Evolutionary conservation across 2,888 invertebrate genomes (phyloP).

Genomic region (Lamproptera curius): DNA sequence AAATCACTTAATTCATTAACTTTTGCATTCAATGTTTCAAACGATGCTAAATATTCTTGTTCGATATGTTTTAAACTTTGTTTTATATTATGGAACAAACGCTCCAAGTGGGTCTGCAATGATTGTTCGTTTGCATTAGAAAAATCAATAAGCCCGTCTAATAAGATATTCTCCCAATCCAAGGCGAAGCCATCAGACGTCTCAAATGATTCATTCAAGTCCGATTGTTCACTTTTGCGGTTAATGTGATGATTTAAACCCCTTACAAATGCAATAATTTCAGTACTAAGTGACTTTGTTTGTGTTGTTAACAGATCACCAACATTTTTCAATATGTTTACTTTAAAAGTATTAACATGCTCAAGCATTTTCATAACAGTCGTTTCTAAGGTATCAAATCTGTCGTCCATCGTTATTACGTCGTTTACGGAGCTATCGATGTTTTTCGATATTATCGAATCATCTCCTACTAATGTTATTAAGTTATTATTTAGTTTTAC

Average conservation of each 20-base stretch:
- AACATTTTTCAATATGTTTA: neutral
- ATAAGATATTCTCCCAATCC: too few relatives aligned
- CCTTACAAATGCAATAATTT: neutral
- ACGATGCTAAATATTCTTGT: neutral
- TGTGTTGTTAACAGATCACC: neutral
- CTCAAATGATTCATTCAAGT: neutral
- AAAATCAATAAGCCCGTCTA: too few relatives aligned
- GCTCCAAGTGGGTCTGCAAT: slow-evolving; percentile 8
- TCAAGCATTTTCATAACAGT: slow-evolving; percentile 33
- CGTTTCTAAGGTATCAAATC: slow-evolving; percentile 39
- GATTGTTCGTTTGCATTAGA: neutral
- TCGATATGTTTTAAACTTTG: slow-evolving; percentile 21
- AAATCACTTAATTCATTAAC: slow-evolving; percentile 27
- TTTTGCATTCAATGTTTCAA: slow-evolving; percentile 29
- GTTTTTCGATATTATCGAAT: too few relatives aligned
- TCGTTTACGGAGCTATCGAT: too few relatives aligned
- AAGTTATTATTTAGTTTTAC: slow-evolving; percentile 40
- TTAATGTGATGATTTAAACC: neutral
- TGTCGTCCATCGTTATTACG: slow-evolving; percentile 36
- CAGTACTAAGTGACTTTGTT: slow-evolving; percentile 1
- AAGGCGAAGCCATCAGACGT: too few relatives aligned
- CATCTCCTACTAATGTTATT: slow-evolving; percentile 33
- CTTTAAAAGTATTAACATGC: slow-evolving; percentile 34
- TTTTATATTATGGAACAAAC: slow-evolving; percentile 24
- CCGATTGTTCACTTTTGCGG: neutral